These are phyloP conservation scores for Callosobruchus maculatus DNA, from an alignment of 2,888 invertebrate genomes.

Conservation along the genomic window DNA sequence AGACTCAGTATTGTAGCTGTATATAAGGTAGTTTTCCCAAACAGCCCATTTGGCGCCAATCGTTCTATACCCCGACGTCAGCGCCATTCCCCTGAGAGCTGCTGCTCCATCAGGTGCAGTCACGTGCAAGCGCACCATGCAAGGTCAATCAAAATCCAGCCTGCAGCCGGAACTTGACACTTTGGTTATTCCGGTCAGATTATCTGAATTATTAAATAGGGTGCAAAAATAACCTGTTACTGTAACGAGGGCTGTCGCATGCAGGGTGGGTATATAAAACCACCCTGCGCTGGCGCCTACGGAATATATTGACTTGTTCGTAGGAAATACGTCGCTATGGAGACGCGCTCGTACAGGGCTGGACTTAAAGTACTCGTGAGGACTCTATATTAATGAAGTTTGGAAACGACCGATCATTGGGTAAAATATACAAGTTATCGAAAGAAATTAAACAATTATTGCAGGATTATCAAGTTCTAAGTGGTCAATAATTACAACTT, in stretches of 20 bases:
- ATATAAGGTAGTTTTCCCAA: too few species aligned
- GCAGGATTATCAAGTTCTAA: too few species aligned
- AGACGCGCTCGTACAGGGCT: slow-evolving; percentile 34
- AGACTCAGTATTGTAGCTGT: too few species aligned
- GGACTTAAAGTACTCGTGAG: too few species aligned
- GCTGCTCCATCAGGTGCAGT: background rate
- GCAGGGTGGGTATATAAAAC: background rate
- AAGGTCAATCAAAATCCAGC: background rate
- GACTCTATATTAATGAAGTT: too few species aligned
- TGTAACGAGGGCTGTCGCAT: background rate
- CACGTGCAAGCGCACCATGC: background rate
- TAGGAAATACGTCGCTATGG: slow-evolving; percentile 36
- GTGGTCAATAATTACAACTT: too few species aligned
- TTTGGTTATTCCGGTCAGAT: background rate
- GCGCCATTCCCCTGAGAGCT: background rate
- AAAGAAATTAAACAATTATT: too few species aligned
- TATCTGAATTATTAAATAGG: background rate
- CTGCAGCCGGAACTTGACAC: background rate
- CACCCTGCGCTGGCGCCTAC: background rate
- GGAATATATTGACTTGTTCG: background rate
- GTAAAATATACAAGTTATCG: too few species aligned
- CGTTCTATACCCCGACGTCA: too few species aligned
- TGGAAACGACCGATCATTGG: too few species aligned
- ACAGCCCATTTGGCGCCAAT: too few species aligned
- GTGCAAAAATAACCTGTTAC: background rate